Base-by-base conservation (phyloP, 2,888 invertebrate species). In the Ophonus ardosiacus region DNA sequence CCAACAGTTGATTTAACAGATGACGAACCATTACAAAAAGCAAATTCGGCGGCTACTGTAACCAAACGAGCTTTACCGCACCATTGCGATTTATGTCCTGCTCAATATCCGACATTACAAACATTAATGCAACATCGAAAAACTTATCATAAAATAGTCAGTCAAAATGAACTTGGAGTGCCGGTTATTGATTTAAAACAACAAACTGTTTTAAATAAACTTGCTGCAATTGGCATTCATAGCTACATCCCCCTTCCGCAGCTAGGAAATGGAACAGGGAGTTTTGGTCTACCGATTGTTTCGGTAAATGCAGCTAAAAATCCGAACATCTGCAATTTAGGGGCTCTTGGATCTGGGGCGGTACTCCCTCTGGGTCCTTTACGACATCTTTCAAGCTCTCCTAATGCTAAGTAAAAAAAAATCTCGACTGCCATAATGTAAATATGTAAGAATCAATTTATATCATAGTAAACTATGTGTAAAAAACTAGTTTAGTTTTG, bases 201-300 rank as follows among this genome's bases (percentile, higher is more conserved):
- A 85, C 94, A 95, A 8, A 94, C 94, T 13, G 93, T 94, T 24
- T 90, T 95, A 78, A 93, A 93, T 87, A 93, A 94, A 87, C 91
- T 96, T 10, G 93, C 93, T 86, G 93, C 91, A 88, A 91, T 96
- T 88, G 96, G 96, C 61, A 95, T 96, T 86, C 94, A 94, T 88
- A 95, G 94, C 91, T 96, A 94, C 90, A 96, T 96, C 88, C 96
- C 96, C 0, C 89, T 96, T 86, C 94, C 95, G 0, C 94, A 94
- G 87, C 91, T 90, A 0, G 89, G 88, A 7, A 87, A 87, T 6
- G 87, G 89, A 0, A 93, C 93, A 56, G 94, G 95, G 4, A 94
- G 94, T 86, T 96, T 95, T 87, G 96, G 95, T 10, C 92, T 96
- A 81, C 96, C 96, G 0, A 94, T 96, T 85, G 93, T 95, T 80